Base-by-base conservation (phyloP, 2,888 invertebrate genomes). In the Laothoe populi region DNA sequence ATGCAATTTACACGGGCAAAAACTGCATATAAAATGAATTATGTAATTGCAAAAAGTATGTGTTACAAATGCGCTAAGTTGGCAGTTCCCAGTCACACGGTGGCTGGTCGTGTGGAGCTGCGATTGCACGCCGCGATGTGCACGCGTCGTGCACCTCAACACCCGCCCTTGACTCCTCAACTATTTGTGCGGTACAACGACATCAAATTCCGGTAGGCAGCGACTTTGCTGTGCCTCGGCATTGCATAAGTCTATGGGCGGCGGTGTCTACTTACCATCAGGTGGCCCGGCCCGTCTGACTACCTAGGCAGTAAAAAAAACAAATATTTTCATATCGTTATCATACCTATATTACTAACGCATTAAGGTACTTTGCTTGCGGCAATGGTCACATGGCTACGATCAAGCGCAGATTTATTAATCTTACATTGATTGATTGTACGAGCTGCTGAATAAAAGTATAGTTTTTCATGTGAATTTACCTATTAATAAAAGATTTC, bases 161-260 rank as follows among this genome's bases (percentile, higher is more conserved):
- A 73, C 60, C 73, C 78, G 89, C 86, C 89, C 90, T 89, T 90
- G 87, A 88, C 86, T 87, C 73, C 63, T 72, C 64, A 66, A 65
- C 75, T 75, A 84, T 79, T 80, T 81, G 75, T 70, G 73, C 63
- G 78, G 90, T 81, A 82, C 88, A 87, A 83, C 83, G 89, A 87
- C 87, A 72, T 66, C 65, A 64, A 57, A 66, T 49, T n/a, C n/a
- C n/a, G n/a, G n/a, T n/a, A n/a, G n/a, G n/a, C n/a, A n/a, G n/a
- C n/a, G n/a, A n/a, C n/a, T n/a, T n/a, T n/a, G n/a, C n/a, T n/a
- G n/a, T n/a, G n/a, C n/a, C n/a, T n/a, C n/a, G n/a, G n/a, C n/a
- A n/a, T n/a, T n/a, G n/a, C n/a, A n/a, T n/a, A n/a, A n/a, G n/a
- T n/a, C n/a, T n/a, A n/a, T n/a, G n/a, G n/a, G n/a, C n/a, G n/a